A percentile compares a stretch with the other conserved stretches of the same genome.
Evolutionary conservation across 92 coral and sea anemone species (phyloP).

Genomic region (Desmophyllum pertusum): DNA sequence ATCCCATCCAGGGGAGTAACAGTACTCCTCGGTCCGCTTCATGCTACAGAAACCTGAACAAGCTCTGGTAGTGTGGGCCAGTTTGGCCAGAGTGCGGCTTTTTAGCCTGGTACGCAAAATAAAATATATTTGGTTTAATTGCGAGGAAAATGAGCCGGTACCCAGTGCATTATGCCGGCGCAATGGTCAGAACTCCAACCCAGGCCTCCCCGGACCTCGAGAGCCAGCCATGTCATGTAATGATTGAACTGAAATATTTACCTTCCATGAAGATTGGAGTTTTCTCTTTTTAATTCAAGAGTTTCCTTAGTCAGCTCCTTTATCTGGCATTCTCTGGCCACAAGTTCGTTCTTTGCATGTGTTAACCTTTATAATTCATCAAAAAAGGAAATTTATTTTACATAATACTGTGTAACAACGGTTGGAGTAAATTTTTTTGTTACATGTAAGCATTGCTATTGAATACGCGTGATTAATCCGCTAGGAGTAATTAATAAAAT

Average conservation of each 20-base stretch:
- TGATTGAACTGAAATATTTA: conserved; percentile 2
- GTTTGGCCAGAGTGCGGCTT: no score
- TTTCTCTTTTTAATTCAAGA: conserved; percentile 72
- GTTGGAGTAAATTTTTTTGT: no score
- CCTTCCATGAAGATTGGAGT: conserved; percentile 73
- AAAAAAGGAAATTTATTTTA: not conserved
- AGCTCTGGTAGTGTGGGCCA: no score
- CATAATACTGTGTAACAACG: no score
- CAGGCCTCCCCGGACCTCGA: not conserved
- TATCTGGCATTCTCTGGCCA: conserved; percentile 69
- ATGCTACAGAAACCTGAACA: no score
- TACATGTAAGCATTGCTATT: no score
- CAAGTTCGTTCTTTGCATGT: conserved; percentile 64
- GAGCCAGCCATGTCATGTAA: not conserved
- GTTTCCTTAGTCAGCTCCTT: conserved; percentile 66
- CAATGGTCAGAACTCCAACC: not conserved
- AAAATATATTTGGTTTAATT: not conserved
- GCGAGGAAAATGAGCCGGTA: not conserved
- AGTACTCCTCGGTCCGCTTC: no score
- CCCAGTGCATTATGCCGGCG: not conserved
- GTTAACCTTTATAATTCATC: conserved; percentile 53
- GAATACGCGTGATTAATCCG: no score
- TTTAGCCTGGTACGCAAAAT: not conserved
- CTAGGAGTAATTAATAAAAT: no score
- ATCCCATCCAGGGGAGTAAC: no score